Percentiles rank a stretch among this genome's conserved stretches.
phyloP scores from a whole-genome alignment of 2,797 vertebrate genomes.

The Cephalopachus bancanus region DNA sequence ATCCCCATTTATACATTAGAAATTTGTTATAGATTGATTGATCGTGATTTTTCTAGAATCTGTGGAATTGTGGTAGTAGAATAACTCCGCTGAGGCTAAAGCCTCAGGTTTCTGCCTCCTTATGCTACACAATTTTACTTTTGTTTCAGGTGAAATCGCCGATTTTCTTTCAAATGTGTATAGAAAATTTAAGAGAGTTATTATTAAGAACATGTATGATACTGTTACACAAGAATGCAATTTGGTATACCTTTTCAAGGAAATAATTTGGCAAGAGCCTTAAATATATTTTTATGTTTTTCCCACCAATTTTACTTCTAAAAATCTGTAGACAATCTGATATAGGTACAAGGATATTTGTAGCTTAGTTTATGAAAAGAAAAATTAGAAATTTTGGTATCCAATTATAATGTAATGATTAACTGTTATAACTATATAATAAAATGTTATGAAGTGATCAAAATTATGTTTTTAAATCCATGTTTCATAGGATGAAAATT shows the following conservation, averaged over 20 bases:
- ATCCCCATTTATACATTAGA: background rate
- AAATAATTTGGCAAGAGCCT: slow-evolving; percentile 36
- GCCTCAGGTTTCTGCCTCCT: background rate
- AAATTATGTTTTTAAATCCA: slow-evolving; percentile 6
- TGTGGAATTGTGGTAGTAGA: background rate
- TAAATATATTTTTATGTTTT: slow-evolving; percentile 58
- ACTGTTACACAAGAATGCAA: background rate
- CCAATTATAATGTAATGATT: background rate
- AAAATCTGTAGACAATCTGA: slow-evolving; percentile 8
- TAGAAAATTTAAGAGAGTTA: background rate
- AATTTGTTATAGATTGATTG: background rate
- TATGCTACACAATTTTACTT: background rate
- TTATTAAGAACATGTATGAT: background rate
- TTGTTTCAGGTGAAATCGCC: background rate
- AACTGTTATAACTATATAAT: slow-evolving; percentile 28
- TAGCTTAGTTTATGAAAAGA: slow-evolving; percentile 36
- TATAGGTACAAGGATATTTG: background rate
- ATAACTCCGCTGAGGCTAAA: background rate
- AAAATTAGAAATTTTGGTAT: slow-evolving; percentile 42
- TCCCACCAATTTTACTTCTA: slow-evolving; percentile 31
- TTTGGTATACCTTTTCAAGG: background rate
- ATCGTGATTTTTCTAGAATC: background rate
- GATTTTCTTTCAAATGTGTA: slow-evolving; percentile 35
- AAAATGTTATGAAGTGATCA: background rate
- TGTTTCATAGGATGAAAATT: slow-evolving; percentile 18